These are phyloP conservation scores for Heliconius cydno DNA, from an alignment of 2,888 invertebrate genomes.

Conservation along the genomic window DNA sequence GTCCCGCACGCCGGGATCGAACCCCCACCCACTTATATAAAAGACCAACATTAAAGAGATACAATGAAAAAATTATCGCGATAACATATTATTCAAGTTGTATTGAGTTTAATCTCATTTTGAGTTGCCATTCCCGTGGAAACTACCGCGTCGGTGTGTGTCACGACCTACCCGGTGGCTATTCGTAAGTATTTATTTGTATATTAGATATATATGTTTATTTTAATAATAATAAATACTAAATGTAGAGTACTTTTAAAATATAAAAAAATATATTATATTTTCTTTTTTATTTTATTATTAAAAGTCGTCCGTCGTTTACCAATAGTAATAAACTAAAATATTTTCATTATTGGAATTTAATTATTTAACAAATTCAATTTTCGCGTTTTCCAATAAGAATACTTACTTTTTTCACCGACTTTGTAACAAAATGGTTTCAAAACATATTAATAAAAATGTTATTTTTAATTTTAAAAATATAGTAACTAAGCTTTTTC, in stretches of 20 bases:
- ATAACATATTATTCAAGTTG: conserved; percentile 30
- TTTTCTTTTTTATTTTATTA: background rate
- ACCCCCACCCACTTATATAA: conserved; percentile 33
- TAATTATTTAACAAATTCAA: background rate
- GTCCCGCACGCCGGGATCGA: conserved; percentile 65
- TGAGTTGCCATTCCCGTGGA: conserved; percentile 40
- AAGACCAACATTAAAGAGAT: conserved; percentile 22
- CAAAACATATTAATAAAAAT: background rate
- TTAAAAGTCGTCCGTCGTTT: background rate
- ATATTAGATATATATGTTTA: conserved; percentile 9
- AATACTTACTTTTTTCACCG: background rate
- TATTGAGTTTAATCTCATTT: conserved; percentile 33
- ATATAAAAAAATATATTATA: background rate
- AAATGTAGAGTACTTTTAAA: background rate
- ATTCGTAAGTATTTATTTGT: conserved; percentile 59
- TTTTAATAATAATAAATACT: background rate
- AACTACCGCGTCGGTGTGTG: conserved; percentile 58
- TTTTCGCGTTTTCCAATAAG: conserved; percentile 32
- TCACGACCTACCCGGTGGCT: conserved; percentile 64
- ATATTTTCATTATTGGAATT: background rate
- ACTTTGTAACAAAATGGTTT: background rate
- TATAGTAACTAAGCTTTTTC: background rate
- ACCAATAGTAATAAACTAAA: background rate
- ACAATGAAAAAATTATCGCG: conserved; percentile 23
- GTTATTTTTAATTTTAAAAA: background rate